Conservation (phyloP, 1,140 invertebrate genomes). For the Saccostrea echinata region DNA sequence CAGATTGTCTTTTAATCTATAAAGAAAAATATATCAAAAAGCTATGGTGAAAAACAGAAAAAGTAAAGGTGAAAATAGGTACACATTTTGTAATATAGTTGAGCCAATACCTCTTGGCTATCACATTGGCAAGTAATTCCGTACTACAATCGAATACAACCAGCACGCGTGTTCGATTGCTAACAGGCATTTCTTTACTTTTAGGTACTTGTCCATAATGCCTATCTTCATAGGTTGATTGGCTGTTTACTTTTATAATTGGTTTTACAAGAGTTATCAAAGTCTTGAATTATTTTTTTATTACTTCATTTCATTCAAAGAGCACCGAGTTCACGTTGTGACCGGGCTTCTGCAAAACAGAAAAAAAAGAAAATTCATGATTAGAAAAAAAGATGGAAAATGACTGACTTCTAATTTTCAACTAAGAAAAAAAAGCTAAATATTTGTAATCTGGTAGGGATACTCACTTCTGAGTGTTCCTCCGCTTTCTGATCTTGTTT, state of each 20-base stretch:
- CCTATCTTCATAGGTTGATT: neutral
- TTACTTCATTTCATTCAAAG: slow-evolving; percentile 55
- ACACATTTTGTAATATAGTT: neutral
- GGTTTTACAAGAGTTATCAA: neutral
- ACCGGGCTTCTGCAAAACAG: slow-evolving; percentile 60
- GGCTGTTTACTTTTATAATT: neutral
- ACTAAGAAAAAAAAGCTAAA: neutral
- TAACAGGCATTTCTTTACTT: neutral
- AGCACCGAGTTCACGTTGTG: slow-evolving; percentile 67
- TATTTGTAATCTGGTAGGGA: neutral
- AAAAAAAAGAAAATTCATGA: neutral
- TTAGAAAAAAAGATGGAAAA: neutral
- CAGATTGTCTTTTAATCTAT: too few relatives aligned
- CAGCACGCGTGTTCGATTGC: neutral
- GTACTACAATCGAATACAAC: neutral
- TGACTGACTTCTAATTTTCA: neutral
- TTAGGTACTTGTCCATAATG: neutral
- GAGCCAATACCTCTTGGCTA: neutral
- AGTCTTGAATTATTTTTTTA: neutral
- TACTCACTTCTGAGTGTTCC: slow-evolving; percentile 74
- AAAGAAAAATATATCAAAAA: neutral
- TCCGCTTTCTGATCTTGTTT: slow-evolving; percentile 66
- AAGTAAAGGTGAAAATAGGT: neutral
- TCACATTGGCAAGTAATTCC: neutral
- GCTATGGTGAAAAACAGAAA: neutral